Conservation (phyloP, 2,888 invertebrate genomes). For the Eupithecia subfuscata region DNA sequence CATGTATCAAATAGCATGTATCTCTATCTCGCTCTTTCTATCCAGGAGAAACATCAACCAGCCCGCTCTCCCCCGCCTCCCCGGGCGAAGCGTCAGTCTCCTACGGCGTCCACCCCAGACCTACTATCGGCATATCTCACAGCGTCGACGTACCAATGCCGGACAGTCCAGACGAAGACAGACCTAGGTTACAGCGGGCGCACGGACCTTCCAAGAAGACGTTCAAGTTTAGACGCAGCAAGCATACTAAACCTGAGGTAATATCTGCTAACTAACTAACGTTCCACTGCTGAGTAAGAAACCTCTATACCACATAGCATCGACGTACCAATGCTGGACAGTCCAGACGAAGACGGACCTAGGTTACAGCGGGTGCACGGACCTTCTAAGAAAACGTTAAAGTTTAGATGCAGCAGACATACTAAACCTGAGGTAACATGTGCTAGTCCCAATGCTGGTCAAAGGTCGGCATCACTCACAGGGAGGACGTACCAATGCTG, state of each 20-base stretch:
- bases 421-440: slow-evolving; percentile 21
- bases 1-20: too few species aligned
- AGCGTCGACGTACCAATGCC: slow-evolving; percentile 48
- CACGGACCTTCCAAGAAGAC: slow-evolving; percentile 98
- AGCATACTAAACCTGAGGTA: slow-evolving; percentile 66
- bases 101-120: slow-evolving; percentile 54
- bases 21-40: too few species aligned
- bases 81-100: slow-evolving; percentile 81
- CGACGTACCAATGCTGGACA: slow-evolving; percentile 46
- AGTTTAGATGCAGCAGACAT: slow-evolving; percentile 90
- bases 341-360: slow-evolving; percentile 78
- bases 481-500: slow-evolving; percentile 39
- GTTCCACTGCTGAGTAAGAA: too few species aligned
- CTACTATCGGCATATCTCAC: slow-evolving; percentile 60
- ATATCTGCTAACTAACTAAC: too few species aligned
- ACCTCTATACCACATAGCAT: slow-evolving; percentile 49
- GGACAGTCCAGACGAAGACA: slow-evolving; percentile 64
- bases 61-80: slow-evolving; percentile 88
- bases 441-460: too few species aligned
- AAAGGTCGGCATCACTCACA: too few species aligned
- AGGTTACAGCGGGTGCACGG: slow-evolving; percentile 96
- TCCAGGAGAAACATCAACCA: slow-evolving; percentile 89
- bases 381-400: slow-evolving; percentile 96
- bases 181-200: slow-evolving; percentile 92
- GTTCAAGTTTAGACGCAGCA: slow-evolving; percentile 92